These are phyloP conservation scores for Byasa hedistus DNA, from an alignment of 2,888 invertebrate species.

Conservation along the genomic window DNA sequence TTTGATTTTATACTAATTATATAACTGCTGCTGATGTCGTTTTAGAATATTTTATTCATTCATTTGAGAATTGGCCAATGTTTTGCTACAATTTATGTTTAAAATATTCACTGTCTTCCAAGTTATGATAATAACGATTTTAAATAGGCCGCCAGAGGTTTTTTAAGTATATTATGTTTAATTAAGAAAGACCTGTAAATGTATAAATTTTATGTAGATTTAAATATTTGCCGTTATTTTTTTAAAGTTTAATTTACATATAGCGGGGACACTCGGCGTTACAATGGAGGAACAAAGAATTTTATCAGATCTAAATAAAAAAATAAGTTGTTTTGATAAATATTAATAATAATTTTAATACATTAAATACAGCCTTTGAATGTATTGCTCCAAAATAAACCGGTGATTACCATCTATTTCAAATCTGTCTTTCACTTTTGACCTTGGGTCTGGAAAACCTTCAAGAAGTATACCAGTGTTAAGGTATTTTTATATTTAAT, in stretches of 20 bases:
- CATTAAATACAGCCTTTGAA: slow-evolving; percentile 31
- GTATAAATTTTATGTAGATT: too few relatives aligned
- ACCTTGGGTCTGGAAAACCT: slow-evolving; percentile 22
- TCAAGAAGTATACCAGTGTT: slow-evolving; percentile 22
- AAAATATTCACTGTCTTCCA: not conserved
- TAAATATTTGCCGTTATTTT: too few relatives aligned
- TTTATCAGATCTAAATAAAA: too few relatives aligned
- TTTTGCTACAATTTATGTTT: not conserved
- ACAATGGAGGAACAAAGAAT: too few relatives aligned
- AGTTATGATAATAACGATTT: too few relatives aligned
- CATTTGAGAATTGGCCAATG: not conserved
- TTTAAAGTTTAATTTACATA: too few relatives aligned
- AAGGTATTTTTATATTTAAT: slow-evolving; percentile 5
- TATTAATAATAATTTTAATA: not conserved
- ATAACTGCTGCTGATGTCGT: not conserved
- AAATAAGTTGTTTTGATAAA: not conserved
- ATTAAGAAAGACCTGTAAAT: too few relatives aligned
- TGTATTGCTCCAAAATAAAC: slow-evolving; percentile 31
- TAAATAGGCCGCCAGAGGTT: too few relatives aligned
- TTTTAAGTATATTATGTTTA: too few relatives aligned
- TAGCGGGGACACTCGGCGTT: too few relatives aligned
- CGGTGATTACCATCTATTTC: slow-evolving; percentile 22
- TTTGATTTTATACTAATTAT: not conserved
- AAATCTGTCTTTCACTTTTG: slow-evolving; percentile 28
- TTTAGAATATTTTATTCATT: not conserved